A percentile compares a stretch with the other conserved stretches of the same genome.
Conservation (phyloP, 2,888 invertebrate species). For the Parelbella ahira region DNA sequence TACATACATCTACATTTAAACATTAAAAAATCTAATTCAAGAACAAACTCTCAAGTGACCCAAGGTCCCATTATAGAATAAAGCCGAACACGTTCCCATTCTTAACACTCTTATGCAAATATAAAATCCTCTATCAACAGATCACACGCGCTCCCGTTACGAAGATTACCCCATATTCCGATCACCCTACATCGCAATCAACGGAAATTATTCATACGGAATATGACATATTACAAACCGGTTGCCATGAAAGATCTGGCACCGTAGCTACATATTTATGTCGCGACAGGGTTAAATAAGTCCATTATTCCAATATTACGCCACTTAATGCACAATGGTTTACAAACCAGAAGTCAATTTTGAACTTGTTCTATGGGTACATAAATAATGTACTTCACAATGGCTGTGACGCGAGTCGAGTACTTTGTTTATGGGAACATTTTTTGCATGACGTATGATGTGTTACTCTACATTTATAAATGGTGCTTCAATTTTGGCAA, state of each 20-base stretch:
- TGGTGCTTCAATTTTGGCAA: no score
- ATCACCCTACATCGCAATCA: slow-evolving; percentile 25
- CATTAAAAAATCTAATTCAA: no score
- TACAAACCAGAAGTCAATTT: slow-evolving; percentile 48
- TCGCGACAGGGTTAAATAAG: slow-evolving; percentile 32
- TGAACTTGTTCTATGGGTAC: slow-evolving; percentile 31
- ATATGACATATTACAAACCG: slow-evolving; percentile 31
- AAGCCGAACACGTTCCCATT: slow-evolving; percentile 15
- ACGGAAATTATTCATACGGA: slow-evolving; percentile 33
- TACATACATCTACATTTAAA: no score
- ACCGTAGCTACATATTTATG: slow-evolving; percentile 28
- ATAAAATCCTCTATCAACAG: slow-evolving; percentile 10
- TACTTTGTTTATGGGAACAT: slow-evolving; percentile 34
- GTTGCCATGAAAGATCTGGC: slow-evolving; percentile 25
- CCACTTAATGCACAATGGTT: slow-evolving; percentile 49
- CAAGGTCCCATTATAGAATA: not conserved
- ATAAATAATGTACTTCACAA: slow-evolving; percentile 37
- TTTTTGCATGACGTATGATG: slow-evolving; percentile 30
- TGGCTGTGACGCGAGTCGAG: slow-evolving; percentile 29
- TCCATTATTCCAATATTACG: slow-evolving; percentile 58
- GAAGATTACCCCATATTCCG: slow-evolving; percentile 23
- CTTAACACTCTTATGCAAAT: slow-evolving; percentile 23
- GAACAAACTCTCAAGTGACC: no score
- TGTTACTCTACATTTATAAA: no score
- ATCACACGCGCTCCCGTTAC: slow-evolving; percentile 22